Conservation (phyloP, 1,140 invertebrate species). For the Meloidogyne floridensis region DNA sequence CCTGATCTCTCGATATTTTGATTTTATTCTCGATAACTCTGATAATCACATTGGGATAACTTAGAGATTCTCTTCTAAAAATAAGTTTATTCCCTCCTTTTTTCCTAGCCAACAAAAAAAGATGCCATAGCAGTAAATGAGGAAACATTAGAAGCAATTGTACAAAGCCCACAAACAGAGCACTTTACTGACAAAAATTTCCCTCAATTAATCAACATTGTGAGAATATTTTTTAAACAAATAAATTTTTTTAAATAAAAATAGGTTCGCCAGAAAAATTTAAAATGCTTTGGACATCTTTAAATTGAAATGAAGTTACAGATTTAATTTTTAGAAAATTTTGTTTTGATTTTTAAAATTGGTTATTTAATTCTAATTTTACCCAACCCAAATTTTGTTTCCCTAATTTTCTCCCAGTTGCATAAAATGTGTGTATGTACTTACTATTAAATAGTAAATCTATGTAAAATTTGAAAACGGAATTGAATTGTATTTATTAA, state of each 20-base stretch:
- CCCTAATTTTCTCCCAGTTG: too few species aligned
- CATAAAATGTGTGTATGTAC: too few species aligned
- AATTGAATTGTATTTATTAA: too few species aligned
- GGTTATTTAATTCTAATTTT: not conserved
- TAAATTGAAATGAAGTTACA: not conserved
- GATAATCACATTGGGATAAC: too few species aligned
- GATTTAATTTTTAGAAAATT: not conserved
- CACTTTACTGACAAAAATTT: slow-evolving; percentile 48
- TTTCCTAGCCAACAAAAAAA: slow-evolving; percentile 41
- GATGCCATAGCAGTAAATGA: slow-evolving; percentile 51
- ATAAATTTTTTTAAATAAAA: not conserved
- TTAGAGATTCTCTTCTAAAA: slow-evolving; percentile 10
- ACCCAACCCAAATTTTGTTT: not conserved
- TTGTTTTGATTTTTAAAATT: slow-evolving; percentile 2
- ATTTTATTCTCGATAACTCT: too few species aligned
- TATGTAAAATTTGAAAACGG: too few species aligned
- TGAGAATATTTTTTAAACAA: slow-evolving; percentile 20
- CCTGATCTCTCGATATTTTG: too few species aligned
- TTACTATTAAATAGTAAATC: too few species aligned
- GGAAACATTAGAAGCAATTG: slow-evolving; percentile 48
- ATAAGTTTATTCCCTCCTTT: not conserved
- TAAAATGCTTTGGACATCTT: slow-evolving; percentile 21
- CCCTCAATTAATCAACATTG: slow-evolving; percentile 48
- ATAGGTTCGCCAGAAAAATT: slow-evolving; percentile 12
- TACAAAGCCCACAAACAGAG: slow-evolving; percentile 27